A percentile compares a stretch with the other conserved stretches of the same genome.
Evolutionary conservation across 2,797 vertebrate genomes (phyloP).

Genomic region (Margarornis squamiger): DNA sequence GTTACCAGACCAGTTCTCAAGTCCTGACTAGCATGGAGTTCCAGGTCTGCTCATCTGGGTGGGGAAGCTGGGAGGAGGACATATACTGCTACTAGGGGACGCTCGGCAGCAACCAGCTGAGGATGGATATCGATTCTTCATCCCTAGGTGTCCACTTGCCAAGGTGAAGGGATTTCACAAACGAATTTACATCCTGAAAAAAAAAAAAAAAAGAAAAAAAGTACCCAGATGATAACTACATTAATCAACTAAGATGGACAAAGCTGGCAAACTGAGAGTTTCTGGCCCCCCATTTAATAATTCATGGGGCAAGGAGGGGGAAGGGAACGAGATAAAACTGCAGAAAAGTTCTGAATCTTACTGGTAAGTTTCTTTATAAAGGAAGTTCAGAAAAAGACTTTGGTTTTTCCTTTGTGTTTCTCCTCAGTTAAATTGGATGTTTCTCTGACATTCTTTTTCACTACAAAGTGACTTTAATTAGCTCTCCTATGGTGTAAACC

Average conservation of each 20-base stretch:
- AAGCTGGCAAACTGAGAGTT: not conserved
- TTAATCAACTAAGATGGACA: not conserved
- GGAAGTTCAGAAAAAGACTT: not conserved
- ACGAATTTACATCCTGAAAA: not conserved
- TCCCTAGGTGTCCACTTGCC: not conserved
- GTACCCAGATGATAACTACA: accelerated
- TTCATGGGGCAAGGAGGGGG: accelerated
- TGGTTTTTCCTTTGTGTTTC: not conserved
- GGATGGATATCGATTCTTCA: not conserved
- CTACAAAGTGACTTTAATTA: conserved; percentile 22
- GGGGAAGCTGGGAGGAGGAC: not conserved
- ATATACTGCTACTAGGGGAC: not conserved
- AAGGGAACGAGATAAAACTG: not conserved
- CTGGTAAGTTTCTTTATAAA: not conserved
- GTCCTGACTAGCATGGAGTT: not conserved
- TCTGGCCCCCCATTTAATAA: not conserved
- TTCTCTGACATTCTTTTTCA: conserved; percentile 1
- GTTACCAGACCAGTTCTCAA: accelerated
- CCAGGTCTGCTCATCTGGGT: accelerated
- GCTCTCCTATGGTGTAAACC: not conserved
- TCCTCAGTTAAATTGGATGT: not conserved
- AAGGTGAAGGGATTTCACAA: not conserved
- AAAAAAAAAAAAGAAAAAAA: accelerated
- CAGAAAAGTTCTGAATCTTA: not conserved
- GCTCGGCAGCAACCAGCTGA: not conserved